These are phyloP conservation scores for Mustelus asterias DNA, from an alignment of 2,113 vertebrate species.

Conservation along the genomic window DNA sequence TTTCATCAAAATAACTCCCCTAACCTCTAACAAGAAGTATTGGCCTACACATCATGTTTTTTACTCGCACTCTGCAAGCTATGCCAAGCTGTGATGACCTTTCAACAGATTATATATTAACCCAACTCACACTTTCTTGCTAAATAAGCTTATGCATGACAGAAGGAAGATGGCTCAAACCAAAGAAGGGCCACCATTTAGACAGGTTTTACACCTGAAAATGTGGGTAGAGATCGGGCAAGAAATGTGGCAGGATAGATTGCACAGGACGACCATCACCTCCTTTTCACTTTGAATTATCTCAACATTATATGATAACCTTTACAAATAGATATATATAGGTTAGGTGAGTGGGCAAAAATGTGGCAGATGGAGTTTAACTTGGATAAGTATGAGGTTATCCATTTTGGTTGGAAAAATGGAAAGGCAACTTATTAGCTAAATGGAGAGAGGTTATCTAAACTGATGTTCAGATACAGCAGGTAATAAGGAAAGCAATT, in stretches of 20 bases:
- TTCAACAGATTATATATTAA: neutral
- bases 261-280: neutral
- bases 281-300: neutral
- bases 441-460: too few relatives aligned
- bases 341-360: too few relatives aligned
- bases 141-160: neutral
- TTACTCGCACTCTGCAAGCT: neutral
- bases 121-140: neutral
- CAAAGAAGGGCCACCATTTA: neutral
- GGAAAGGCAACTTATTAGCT: too few relatives aligned
- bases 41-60: neutral
- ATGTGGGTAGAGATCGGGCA: neutral
- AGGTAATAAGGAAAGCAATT: too few relatives aligned
- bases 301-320: neutral
- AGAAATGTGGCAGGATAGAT: too few relatives aligned
- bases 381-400: too few relatives aligned
- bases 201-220: neutral
- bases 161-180: neutral
- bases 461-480: too few relatives aligned
- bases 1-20: too few relatives aligned
- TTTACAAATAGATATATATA: too few relatives aligned
- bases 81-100: neutral
- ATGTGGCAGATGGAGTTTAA: too few relatives aligned
- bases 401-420: too few relatives aligned
- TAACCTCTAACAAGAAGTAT: too few relatives aligned